Conservation (phyloP, 1,140 invertebrate species). For the Wiebesia pumilae region DNA sequence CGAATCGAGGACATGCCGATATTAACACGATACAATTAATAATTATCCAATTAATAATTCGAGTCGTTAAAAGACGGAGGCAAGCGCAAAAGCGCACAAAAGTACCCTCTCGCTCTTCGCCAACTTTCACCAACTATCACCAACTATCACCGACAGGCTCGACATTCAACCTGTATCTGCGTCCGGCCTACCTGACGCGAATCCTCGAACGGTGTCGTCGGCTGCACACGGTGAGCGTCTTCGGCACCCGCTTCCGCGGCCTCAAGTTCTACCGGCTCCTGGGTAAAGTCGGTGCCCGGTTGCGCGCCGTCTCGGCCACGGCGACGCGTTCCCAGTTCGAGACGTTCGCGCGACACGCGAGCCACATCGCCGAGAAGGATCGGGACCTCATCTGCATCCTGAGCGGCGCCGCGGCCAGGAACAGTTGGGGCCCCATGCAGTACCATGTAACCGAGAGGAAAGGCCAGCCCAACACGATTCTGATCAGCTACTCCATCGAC, state of each 20-base stretch:
- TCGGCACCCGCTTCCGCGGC: conserved; percentile 57
- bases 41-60: no score
- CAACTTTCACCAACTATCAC: no score
- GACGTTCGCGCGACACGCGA: conserved; percentile 56
- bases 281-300: conserved; percentile 52
- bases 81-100: no score
- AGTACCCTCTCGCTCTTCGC: background rate
- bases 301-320: conserved; percentile 29
- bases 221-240: conserved; percentile 61
- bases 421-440: conserved; percentile 56
- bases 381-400: conserved; percentile 51
- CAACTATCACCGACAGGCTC: conserved; percentile 54
- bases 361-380: conserved; percentile 55
- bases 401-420: conserved; percentile 32
- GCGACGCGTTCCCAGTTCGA: conserved; percentile 58
- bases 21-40: no score
- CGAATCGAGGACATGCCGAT: no score
- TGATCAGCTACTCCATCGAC: conserved; percentile 57
- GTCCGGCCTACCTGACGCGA: conserved; percentile 55
- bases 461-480: conserved; percentile 47
- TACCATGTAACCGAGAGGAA: conserved; percentile 53
- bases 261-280: conserved; percentile 62
- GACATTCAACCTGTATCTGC: conserved; percentile 58
- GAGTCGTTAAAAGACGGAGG: no score
- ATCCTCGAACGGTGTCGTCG: conserved; percentile 61